A percentile compares a stretch with the other conserved stretches of the same genome.
These are phyloP conservation scores for Tarsius wallacei DNA, from an alignment of 2,797 vertebrate genomes.

Conservation along the genomic window DNA sequence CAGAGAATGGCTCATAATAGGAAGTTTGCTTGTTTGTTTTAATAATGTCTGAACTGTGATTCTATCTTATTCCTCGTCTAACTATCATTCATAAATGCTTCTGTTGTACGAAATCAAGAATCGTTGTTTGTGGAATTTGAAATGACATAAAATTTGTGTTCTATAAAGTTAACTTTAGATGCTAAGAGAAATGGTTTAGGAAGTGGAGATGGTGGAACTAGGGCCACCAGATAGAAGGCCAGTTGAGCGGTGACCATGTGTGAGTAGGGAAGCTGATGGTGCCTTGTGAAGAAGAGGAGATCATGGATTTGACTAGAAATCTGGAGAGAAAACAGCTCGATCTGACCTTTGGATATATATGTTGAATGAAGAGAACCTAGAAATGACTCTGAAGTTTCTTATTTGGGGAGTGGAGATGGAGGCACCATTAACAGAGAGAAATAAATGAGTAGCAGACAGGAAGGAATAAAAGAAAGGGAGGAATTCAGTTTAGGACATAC, in stretches of 20 bases:
- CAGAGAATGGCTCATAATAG: background rate
- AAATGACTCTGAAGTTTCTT: background rate
- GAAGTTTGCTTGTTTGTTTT: background rate
- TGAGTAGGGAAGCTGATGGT: background rate
- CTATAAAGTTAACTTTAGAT: slow-evolving; percentile 22
- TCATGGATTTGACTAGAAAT: background rate
- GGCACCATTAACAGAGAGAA: background rate
- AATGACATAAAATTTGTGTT: background rate
- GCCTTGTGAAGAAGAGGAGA: background rate
- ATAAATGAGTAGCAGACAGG: background rate
- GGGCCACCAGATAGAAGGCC: background rate
- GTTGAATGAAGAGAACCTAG: background rate
- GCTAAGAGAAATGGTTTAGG: background rate
- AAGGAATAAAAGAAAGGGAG: background rate
- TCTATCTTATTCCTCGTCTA: background rate
- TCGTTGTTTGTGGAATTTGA: slow-evolving; percentile 11
- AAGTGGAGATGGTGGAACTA: background rate
- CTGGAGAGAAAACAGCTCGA: background rate
- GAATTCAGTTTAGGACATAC: background rate
- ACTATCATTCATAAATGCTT: background rate
- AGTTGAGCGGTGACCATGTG: background rate
- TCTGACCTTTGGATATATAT: background rate
- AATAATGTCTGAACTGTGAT: background rate
- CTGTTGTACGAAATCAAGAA: background rate
- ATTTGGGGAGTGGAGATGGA: background rate